Evolutionary conservation across 1,140 invertebrate species (phyloP), one percentile per base, ranked within the genome.

Genomic region (Cotesia vestalis): DNA sequence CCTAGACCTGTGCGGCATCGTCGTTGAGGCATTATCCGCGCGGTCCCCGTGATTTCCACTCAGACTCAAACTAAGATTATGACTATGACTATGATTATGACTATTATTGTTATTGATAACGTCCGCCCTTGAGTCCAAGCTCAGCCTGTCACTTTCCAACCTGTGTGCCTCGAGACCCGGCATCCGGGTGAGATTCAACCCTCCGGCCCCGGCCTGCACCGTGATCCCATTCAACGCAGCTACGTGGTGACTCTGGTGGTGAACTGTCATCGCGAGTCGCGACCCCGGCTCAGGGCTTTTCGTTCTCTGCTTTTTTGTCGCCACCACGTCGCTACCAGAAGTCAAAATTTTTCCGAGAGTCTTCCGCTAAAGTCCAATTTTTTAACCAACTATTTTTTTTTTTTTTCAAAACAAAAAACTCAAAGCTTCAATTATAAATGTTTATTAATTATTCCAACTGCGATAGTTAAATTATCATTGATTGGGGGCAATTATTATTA

Each of bases 1-100:
- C 53, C 92, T 87, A 20, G 92, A 93, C 63, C 92, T 88, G 60
- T 92, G 89, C 53, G 90, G 89, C 86, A 87, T 89, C 75, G 88
- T 88, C 66, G 88, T 89, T 51, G 86, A 82, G 51, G 82, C 84
- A 69, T 81, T 76, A 80, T 78, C 81, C 77, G 80, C 53, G 0
- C 78, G 68, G 2, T 77, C 78, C 27, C 27, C 27, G 27, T 27
- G 4, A 46, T 46, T 46, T 6, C 40, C 40, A 27, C 1, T 27
- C 1, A 27, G 40, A 46, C 6, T 46, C 27, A 27, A 27, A 27
- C 27, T 27, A 78, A 17, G n/a, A 51, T 46, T 59, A 20, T 20
- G 11, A 55, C 69, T 66, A 53, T 71, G 70, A 51, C 46, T 66
- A 36, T 59, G 20, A 4, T 72, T 66, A 75, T 78, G 77, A 40